A percentile compares a stretch with the other conserved stretches of the same genome.
Conservation (phyloP, 2,888 invertebrate species). For the Coleophora deauratella region DNA sequence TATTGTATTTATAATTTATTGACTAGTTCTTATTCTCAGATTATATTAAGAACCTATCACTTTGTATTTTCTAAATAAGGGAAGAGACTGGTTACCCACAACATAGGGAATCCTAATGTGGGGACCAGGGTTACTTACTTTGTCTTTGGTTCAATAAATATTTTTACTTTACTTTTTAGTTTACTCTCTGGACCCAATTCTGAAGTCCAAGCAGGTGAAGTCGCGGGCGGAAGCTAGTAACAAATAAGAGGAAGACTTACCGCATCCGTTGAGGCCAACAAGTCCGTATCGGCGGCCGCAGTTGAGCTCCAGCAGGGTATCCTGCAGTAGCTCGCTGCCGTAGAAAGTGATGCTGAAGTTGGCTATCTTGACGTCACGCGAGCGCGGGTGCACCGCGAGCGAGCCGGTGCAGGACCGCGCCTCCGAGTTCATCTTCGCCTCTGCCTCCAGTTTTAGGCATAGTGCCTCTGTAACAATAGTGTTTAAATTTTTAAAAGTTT, state of each 20-base stretch:
- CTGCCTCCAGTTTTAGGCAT: conserved; percentile 89
- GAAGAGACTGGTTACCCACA: no score
- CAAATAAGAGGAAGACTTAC: conserved; percentile 56
- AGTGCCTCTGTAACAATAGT: conserved; percentile 82
- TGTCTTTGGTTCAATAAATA: no score
- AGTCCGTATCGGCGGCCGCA: conserved; percentile 97
- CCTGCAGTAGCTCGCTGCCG: conserved; percentile 95
- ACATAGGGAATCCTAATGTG: no score
- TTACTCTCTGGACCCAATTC: no score
- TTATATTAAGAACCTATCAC: no score
- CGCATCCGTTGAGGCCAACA: conserved; percentile 97
- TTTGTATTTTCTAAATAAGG: no score
- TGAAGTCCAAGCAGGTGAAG: no score
- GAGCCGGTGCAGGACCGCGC: conserved; percentile 96
- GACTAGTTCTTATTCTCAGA: no score
- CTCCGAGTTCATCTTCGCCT: conserved; percentile 94
- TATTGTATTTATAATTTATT: no score
- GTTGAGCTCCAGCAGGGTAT: conserved; percentile 97
- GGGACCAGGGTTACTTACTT: no score
- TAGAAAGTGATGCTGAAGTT: conserved; percentile 98
- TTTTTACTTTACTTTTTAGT: no score
- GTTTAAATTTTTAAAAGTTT: background rate
- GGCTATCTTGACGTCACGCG: conserved; percentile 96
- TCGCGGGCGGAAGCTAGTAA: no score
- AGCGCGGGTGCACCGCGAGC: conserved; percentile 94